A percentile compares a stretch with the other conserved stretches of the same genome.
Conservation (phyloP, 2,797 vertebrate species). For the Catamblyrhynchus diadema region DNA sequence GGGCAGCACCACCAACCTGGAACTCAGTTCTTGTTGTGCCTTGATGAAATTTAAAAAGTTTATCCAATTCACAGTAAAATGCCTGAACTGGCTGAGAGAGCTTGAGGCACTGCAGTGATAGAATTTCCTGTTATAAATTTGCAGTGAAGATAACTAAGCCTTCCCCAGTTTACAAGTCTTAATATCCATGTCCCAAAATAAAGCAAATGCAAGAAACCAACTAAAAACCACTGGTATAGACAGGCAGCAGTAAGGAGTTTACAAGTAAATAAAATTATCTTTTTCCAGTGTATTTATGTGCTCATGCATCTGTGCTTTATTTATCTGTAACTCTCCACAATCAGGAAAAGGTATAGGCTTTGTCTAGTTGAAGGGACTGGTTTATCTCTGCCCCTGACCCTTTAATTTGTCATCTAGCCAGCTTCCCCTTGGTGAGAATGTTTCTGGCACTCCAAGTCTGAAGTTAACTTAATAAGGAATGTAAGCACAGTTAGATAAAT, state of each 20-base stretch:
- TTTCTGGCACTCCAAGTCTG: conserved; percentile 44
- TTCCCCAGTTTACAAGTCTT: background rate
- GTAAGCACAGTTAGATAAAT: conserved; percentile 71
- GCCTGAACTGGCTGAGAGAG: background rate
- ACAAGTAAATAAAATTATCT: background rate
- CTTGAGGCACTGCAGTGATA: background rate
- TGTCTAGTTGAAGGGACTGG: conserved; percentile 1
- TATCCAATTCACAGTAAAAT: background rate
- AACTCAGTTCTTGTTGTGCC: background rate
- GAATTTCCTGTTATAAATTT: background rate
- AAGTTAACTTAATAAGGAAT: conserved; percentile 70
- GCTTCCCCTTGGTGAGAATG: conserved; percentile 27
- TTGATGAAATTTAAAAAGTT: background rate
- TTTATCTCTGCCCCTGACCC: conserved; percentile 42
- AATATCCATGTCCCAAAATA: background rate
- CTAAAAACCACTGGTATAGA: background rate
- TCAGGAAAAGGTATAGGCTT: background rate
- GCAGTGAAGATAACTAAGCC: background rate
- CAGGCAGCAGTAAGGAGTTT: background rate
- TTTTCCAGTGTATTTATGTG: background rate
- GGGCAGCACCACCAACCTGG: background rate
- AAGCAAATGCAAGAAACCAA: background rate
- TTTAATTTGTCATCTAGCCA: conserved; percentile 27
- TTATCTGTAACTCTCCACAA: background rate
- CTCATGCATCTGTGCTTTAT: background rate